These are phyloP conservation scores for Gallinago jamesoni DNA, from an alignment of 2,113 vertebrate species.

Conservation along the genomic window DNA sequence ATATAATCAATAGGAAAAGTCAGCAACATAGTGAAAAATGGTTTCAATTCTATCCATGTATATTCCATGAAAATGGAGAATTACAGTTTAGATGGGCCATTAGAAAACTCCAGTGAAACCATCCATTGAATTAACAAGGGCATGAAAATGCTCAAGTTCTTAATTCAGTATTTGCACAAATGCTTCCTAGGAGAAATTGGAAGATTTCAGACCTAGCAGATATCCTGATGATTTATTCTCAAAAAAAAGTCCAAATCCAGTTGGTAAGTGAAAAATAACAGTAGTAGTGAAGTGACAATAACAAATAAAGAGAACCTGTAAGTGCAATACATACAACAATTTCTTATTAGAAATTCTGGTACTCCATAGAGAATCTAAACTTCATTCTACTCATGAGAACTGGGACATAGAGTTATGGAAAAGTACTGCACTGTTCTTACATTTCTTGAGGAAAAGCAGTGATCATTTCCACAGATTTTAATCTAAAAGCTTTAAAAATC, in stretches of 20 bases:
- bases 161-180: slow-evolving; percentile 33
- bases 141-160: background rate
- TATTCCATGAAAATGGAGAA: background rate
- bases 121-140: background rate
- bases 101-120: background rate
- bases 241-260: background rate
- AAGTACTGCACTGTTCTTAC: background rate
- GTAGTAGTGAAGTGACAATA: background rate
- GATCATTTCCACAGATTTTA: background rate
- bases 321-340: background rate
- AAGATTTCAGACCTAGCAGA: background rate
- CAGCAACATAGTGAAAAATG: slow-evolving; percentile 27
- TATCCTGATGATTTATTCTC: slow-evolving; percentile 12
- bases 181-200: background rate
- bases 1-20: slow-evolving; percentile 46
- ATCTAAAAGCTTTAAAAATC: background rate
- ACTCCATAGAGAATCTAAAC: background rate
- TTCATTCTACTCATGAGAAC: background rate
- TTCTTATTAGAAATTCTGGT: background rate
- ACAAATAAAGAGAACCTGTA: background rate
- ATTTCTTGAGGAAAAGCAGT: background rate
- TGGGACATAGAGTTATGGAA: background rate
- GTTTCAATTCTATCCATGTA: background rate
- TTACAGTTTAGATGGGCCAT: background rate
- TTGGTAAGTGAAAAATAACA: background rate